Evolutionary conservation across 2,797 vertebrate species (phyloP).

Genomic region (Myotis pilosus): DNA sequence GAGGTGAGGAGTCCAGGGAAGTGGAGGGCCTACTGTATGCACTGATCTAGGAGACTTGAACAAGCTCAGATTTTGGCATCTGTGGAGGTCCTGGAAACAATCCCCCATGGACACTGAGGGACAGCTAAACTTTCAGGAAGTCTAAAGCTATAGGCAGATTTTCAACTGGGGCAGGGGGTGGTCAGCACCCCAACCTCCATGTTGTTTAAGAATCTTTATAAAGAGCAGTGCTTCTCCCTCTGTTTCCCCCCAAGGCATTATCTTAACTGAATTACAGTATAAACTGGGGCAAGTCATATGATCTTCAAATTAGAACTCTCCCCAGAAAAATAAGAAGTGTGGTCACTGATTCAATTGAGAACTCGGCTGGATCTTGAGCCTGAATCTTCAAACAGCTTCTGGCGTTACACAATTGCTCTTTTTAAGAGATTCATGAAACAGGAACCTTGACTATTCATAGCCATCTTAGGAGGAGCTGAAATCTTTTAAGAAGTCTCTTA

Average conservation of each 20-base stretch:
- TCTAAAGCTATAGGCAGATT: not conserved
- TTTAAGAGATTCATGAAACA: slow-evolving; percentile 48
- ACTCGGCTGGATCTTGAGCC: not conserved
- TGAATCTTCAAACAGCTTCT: not conserved
- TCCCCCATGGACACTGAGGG: not conserved
- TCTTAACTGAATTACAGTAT: slow-evolving; percentile 13
- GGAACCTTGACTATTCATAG: slow-evolving; percentile 67
- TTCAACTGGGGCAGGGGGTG: not conserved
- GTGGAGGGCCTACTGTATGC: not conserved
- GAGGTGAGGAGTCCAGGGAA: not conserved
- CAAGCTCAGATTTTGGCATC: not conserved
- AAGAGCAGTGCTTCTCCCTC: not conserved
- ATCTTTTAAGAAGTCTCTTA: slow-evolving; percentile 59
- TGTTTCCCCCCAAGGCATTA: not conserved
- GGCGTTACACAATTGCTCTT: slow-evolving; percentile 65
- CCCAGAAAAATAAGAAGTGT: slow-evolving; percentile 29
- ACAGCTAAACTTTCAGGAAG: not conserved
- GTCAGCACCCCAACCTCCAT: no score
- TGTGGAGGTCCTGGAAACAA: not conserved
- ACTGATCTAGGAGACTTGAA: not conserved
- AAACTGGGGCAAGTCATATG: not conserved
- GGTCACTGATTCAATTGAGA: not conserved
- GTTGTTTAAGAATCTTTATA: not conserved
- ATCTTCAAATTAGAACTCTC: slow-evolving; percentile 45
- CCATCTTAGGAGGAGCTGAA: slow-evolving; percentile 64